Base-by-base conservation (phyloP, 2,113 vertebrate species). In the Paradisaea rubra region DNA sequence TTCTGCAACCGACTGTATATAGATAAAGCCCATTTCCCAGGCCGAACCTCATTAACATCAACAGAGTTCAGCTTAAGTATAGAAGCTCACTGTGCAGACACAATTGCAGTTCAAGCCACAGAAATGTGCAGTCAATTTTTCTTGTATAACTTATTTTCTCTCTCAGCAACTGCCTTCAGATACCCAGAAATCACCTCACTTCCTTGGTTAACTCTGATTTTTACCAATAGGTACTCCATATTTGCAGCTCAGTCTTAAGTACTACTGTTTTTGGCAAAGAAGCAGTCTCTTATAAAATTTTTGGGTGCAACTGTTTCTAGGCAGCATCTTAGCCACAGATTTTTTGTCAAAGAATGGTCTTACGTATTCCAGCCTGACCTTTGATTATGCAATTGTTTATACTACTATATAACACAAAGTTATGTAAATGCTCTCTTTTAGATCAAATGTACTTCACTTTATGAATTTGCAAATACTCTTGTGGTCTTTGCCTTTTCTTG, bases 21-120 rank as follows among this genome's bases (percentile, higher is more conserved):
- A 82, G 77, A 57, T 86, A 80, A 96, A 93, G 68, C 56, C 61
- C 64, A 71, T 95, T 97, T 92, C 66, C 33, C 33, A 37, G 42
- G 14, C 84, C 76, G 78, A 92, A 74, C 73, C 44, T 91, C 53
- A 73, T 83, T 92, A 86, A 44, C 61, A 88, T 78, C 76, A 88
- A 6, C 5, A 60, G 52, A 91, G 56, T 88, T 88, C 69, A 92
- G 7, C 68, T 59, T 78, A 47, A 82, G 52, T 78, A 81, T 33
- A 49, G 25, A 35, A 81, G 49, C 50, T 89, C 65, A 13, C 41
- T 25, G n/a, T 76, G 61, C 35, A 87, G 52, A 47, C 79, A 42
- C 33, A 16, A 12, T 31, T 76, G 47, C 2, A 1, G 15, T 44
- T 84, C 1, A 1, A 81, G 28, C 31, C 53, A 81, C 60, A 72